phyloP scores from a whole-genome alignment of 1,140 invertebrate species.

The Drosophila guanche region DNA sequence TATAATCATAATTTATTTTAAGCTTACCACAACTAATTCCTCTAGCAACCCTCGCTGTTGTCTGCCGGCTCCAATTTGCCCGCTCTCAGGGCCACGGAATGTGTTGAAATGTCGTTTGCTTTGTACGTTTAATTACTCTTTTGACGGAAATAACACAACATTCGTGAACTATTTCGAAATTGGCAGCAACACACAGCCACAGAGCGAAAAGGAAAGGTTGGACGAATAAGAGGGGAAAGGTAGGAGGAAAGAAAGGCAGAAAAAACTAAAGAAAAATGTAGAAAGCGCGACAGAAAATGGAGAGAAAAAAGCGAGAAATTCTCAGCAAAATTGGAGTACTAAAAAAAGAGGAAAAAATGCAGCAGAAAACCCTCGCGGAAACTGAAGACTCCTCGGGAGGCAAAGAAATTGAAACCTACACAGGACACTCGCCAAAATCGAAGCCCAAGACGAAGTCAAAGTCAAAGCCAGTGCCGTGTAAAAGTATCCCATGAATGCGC shows the following conservation, averaged over 20 bases:
- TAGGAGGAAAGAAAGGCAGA: neutral
- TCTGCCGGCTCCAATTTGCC: constrained; percentile 3
- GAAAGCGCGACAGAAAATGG: too few relatives aligned
- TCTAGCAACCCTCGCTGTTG: constrained; percentile 31
- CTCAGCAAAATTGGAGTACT: too few relatives aligned
- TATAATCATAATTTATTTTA: neutral
- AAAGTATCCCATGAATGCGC: too few relatives aligned
- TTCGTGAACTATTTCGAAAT: constrained; percentile 64
- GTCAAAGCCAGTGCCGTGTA: too few relatives aligned
- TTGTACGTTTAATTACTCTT: constrained; percentile 80
- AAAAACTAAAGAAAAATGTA: too few relatives aligned
- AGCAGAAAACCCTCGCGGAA: too few relatives aligned
- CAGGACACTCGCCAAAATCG: too few relatives aligned
- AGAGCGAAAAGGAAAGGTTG: neutral
- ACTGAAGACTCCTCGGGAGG: neutral
- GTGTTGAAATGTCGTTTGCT: constrained; percentile 70
- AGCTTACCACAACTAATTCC: neutral
- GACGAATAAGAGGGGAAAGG: neutral
- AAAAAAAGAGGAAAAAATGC: too few relatives aligned
- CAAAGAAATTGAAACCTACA: constrained; percentile 22
- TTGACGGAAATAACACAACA: constrained; percentile 80
- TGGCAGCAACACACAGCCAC: constrained; percentile 21
- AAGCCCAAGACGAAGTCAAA: too few relatives aligned
- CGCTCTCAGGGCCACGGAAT: constrained; percentile 19
- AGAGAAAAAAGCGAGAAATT: too few relatives aligned